phyloP scores from a whole-genome alignment of 2,888 invertebrate species.

The Lasioglossum zephyrum region DNA sequence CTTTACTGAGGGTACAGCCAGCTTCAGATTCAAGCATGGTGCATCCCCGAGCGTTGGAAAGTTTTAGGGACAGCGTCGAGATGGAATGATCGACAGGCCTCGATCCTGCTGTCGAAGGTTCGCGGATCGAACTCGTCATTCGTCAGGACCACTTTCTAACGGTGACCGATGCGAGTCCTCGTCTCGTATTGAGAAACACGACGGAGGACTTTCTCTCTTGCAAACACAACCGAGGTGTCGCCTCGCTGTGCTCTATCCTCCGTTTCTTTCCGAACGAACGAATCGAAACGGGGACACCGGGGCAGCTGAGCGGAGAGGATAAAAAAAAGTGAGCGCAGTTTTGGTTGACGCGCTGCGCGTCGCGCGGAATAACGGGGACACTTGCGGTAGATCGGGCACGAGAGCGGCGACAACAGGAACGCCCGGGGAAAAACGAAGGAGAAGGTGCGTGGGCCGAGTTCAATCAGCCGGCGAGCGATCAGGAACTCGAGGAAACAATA shows the following conservation, averaged over 20 bases:
- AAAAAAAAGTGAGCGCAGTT: slow-evolving; percentile 14
- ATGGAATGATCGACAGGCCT: not conserved
- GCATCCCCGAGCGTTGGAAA: not conserved
- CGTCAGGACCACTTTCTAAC: slow-evolving; percentile 51
- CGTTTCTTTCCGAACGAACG: slow-evolving; percentile 3
- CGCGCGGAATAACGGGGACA: slow-evolving; percentile 43
- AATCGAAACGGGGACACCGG: slow-evolving; percentile 5
- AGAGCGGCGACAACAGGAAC: slow-evolving; percentile 17
- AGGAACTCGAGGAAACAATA: slow-evolving; percentile 41
- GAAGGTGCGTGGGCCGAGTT: slow-evolving; percentile 53
- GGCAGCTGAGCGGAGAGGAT: not conserved
- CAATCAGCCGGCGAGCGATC: slow-evolving; percentile 48
- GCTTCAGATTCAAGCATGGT: not conserved
- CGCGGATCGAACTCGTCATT: slow-evolving; percentile 26
- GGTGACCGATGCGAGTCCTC: slow-evolving; percentile 29
- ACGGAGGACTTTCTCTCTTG: slow-evolving; percentile 60
- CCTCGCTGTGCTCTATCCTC: not conserved
- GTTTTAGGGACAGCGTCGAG: not conserved
- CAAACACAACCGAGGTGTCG: slow-evolving; percentile 42
- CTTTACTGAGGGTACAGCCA: not conserved
- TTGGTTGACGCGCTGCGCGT: slow-evolving; percentile 7
- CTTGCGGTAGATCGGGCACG: slow-evolving; percentile 42
- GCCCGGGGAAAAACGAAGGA: slow-evolving; percentile 3
- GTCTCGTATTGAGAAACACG: slow-evolving; percentile 58
- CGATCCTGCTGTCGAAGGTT: not conserved